Evolutionary conservation across 2,888 invertebrate genomes (phyloP).

Genomic region (Tenthredo mesomela): DNA sequence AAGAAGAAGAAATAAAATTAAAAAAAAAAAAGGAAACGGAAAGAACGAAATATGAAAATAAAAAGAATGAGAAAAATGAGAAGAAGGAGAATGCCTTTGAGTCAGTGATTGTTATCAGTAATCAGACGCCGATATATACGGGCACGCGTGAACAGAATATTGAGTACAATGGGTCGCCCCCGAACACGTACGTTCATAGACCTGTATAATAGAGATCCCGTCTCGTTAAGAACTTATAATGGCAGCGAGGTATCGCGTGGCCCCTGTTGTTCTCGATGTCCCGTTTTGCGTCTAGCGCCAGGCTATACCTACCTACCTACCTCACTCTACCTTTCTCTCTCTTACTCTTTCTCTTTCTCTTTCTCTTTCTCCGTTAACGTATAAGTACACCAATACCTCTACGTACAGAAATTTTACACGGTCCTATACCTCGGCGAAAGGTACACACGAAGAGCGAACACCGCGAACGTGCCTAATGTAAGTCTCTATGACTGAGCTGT

Average conservation of each 20-base stretch:
- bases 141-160: constrained; percentile 45
- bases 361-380: background rate
- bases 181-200: constrained; percentile 39
- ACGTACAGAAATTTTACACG: background rate
- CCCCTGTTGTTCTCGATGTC: constrained; percentile 46
- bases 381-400: background rate
- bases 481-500: background rate
- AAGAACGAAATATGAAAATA: background rate
- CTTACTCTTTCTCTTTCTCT: background rate
- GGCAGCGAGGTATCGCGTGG: constrained; percentile 64
- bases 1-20: background rate
- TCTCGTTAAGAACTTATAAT: constrained; percentile 76
- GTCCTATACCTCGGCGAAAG: background rate
- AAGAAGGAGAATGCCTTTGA: background rate
- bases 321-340: background rate
- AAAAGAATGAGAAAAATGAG: background rate
- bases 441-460: background rate
- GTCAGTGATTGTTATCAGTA: constrained; percentile 34
- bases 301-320: background rate
- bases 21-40: background rate
- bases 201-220: constrained; percentile 51
- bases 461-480: constrained; percentile 1
- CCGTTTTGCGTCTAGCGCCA: constrained; percentile 22
- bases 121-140: constrained; percentile 26
- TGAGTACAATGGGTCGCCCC: constrained; percentile 37